Evolutionary conservation across 2,113 vertebrate genomes (phyloP).

Genomic region (Scalopus aquaticus): DNA sequence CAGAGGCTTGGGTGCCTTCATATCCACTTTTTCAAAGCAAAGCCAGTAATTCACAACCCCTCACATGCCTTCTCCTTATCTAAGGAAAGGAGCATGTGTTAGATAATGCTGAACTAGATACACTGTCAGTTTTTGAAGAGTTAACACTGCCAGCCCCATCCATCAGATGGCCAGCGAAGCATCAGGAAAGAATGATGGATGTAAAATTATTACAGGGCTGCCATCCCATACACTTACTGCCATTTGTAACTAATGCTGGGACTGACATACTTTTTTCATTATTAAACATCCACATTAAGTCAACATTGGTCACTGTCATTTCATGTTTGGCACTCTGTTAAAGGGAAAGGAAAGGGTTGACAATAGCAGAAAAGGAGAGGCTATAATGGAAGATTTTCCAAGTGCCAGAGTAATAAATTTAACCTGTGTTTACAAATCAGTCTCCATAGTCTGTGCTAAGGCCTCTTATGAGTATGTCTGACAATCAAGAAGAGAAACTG

Average conservation of each 20-base stretch:
- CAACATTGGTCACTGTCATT: conserved; percentile 88
- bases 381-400: conserved; percentile 29
- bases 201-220: conserved; percentile 88
- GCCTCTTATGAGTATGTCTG: conserved; percentile 57
- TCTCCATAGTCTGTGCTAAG: conserved; percentile 39
- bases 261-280: conserved; percentile 86
- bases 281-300: conserved; percentile 90
- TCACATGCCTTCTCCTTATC: conserved; percentile 51
- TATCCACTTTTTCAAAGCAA: neutral
- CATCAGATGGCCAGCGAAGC: conserved; percentile 84
- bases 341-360: conserved; percentile 47
- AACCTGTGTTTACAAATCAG: conserved; percentile 60
- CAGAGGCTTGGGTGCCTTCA: neutral
- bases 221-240: conserved; percentile 84
- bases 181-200: conserved; percentile 85
- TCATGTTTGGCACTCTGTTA: conserved; percentile 78
- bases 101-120: conserved; percentile 63
- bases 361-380: conserved; percentile 39
- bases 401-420: conserved; percentile 51
- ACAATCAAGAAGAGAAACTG: neutral
- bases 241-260: conserved; percentile 87
- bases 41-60: conserved; percentile 53
- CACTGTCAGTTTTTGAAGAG: conserved; percentile 75
- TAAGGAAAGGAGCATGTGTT: conserved; percentile 55
- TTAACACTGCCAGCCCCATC: conserved; percentile 82